Base-by-base conservation (phyloP, 2,113 vertebrate genomes). In the Seriola quinqueradiata region DNA sequence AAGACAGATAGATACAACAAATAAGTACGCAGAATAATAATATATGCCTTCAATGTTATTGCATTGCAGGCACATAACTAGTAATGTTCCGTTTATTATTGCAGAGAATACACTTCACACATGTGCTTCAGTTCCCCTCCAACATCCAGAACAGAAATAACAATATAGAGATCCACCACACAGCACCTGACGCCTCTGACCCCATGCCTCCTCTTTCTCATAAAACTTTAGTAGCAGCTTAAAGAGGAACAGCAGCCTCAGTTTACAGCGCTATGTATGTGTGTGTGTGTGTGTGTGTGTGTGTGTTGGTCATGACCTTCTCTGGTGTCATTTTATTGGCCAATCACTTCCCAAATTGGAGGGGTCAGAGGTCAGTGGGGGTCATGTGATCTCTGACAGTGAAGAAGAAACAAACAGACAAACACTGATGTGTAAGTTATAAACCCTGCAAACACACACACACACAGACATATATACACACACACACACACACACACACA, bases 291-390 rank as follows among this genome's bases (percentile, higher is more conserved):
- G 40, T 42, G 40, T 42, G 34, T 42, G 40, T 42, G 40, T 42
- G 10, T 42, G 40, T 42, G 40, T 42, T 54, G 52, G 21, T 10
- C 52, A 54, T 54, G 54, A 57, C 77, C 77, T 80, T 80, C 61
- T 76, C 77, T 48, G 40, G 69, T 50, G 54, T 55, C 54, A 25
- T 23, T 80, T 73, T 73, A 66, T 70, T 46, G 42, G 55, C 42
- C 52, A 58, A 60, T 69, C 21, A 38, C 5, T 40, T 17, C 36
- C 34, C 72, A 38, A 4, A 38, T 42, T 5, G 59, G 48, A 64
- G 36, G 72, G 73, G 72, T 64, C 59, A 75, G 44, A 74, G 46
- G 59, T 64, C 34, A 54, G 71, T 2, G 25, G 40, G 16, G 23
- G 16, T 32, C 23, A 67, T 28, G 42, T 48, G 23, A 63, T 38